Base-by-base conservation (phyloP, 2,113 vertebrate genomes). In the Callorhinus ursinus region DNA sequence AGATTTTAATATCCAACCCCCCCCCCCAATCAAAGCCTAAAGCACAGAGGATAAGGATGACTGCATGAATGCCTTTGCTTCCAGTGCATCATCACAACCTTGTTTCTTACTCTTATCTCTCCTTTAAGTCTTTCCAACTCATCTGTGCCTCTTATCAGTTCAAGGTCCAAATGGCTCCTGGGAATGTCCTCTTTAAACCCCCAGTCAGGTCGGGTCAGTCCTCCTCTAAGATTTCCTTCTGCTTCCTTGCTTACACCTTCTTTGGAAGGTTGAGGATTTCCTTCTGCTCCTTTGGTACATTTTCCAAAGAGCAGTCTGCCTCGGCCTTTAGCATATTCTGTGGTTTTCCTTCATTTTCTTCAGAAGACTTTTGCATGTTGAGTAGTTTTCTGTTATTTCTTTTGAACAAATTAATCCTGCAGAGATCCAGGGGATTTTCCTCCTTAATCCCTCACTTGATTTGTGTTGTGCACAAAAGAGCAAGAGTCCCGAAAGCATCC, bases 31-130 rank as follows among this genome's bases (percentile, higher is more conserved):
- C 85, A 97, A 96, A 95, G 95, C 82, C 96, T 97, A 61, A 95
- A 96, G 95, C 90, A 97, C 81, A 97, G 93, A 53, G 95, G 93
- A 15, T 97, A 97, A 55, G 93, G 96, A 46, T 95, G 61, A 90
- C 86, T 96, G 61, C 86, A 90, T 28, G 95, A 95, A 95, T 96
- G 96, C 96, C 95, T 97, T 96, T 97, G 95, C 55, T 97, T 97
- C 96, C 96, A 97, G 72, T 97, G 95, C 90, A 97, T 97, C 76
- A 97, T 67, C 76, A 97, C 71, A 14, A 42, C 42, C 71, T 74
- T 42, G 39, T 21, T 71, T 69, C 22, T 72, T 71, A 71, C 4
- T 71, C 67, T 71, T 72, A 3, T 42, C 39, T 42, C 39, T 74
- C 36, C 71, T 11, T 22, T 74, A 74, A 74, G 36, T 12, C 22